These are phyloP conservation scores for Illadopsis cleaveri DNA, from an alignment of 2,113 vertebrate genomes.

Conservation along the genomic window DNA sequence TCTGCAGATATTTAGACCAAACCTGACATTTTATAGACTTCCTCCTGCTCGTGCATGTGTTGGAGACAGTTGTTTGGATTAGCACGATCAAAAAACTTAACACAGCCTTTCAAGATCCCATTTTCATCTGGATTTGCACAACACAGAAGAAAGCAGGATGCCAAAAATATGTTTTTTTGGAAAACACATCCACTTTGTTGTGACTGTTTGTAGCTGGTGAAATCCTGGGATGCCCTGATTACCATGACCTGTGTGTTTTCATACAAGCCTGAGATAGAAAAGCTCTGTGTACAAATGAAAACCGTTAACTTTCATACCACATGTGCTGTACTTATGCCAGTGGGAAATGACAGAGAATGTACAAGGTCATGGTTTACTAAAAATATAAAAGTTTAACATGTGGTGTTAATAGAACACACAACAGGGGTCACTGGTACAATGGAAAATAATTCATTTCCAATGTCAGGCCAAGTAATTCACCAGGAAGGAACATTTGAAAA, in stretches of 20 bases:
- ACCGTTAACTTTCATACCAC: slow-evolving; percentile 56
- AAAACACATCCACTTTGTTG: slow-evolving; percentile 38
- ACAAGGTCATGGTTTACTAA: slow-evolving; percentile 71
- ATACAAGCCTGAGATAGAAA: slow-evolving; percentile 2
- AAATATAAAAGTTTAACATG: slow-evolving; percentile 68
- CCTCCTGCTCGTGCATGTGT: slow-evolving; percentile 59
- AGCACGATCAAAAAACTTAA: slow-evolving; percentile 51
- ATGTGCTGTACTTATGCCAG: slow-evolving; percentile 58
- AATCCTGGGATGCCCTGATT: slow-evolving; percentile 48
- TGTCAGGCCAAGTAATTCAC: slow-evolving; percentile 49
- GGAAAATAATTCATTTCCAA: slow-evolving; percentile 67
- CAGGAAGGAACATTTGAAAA: slow-evolving; percentile 32
- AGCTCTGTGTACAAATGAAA: slow-evolving; percentile 45
- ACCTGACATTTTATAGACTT: slow-evolving; percentile 65
- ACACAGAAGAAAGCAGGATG: slow-evolving; percentile 1
- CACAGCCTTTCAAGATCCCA: slow-evolving; percentile 59
- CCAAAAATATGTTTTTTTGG: slow-evolving; percentile 66
- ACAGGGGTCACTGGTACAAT: slow-evolving; percentile 65
- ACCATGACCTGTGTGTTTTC: slow-evolving; percentile 27
- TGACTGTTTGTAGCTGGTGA: slow-evolving; percentile 45
- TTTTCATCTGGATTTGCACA: slow-evolving; percentile 66
- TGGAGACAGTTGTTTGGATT: slow-evolving; percentile 69
- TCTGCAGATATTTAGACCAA: slow-evolving; percentile 64
- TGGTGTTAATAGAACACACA: slow-evolving; percentile 76
- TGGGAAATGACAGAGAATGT: slow-evolving; percentile 64